A percentile compares a stretch with the other conserved stretches of the same genome.
Evolutionary conservation across 2,113 vertebrate genomes (phyloP).

Genomic region (Colius striatus): DNA sequence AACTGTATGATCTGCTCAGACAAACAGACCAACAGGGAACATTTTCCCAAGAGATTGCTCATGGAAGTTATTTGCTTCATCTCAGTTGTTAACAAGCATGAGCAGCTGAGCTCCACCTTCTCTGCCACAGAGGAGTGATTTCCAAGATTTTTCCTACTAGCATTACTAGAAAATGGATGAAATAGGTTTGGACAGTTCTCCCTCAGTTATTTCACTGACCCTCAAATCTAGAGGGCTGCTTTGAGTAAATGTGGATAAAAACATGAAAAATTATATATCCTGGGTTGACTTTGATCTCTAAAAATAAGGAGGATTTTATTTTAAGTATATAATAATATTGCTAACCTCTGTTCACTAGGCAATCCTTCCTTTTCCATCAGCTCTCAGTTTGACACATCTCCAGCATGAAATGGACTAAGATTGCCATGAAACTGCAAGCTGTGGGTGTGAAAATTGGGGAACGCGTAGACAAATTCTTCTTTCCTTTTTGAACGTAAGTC

Average conservation of each 20-base stretch:
- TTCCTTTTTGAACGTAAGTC: not conserved
- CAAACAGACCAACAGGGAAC: not conserved
- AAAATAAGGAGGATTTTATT: slow-evolving; percentile 34
- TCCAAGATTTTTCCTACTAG: slow-evolving; percentile 9
- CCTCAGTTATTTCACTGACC: not conserved
- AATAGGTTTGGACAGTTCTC: not conserved
- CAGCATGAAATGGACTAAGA: slow-evolving; percentile 55
- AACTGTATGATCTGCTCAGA: not conserved
- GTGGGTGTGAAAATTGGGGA: slow-evolving; percentile 42
- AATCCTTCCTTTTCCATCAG: slow-evolving; percentile 15
- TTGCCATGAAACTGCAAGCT: slow-evolving; percentile 47
- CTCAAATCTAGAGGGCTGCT: not conserved
- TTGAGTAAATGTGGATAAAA: slow-evolving; percentile 19
- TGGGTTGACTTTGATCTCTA: slow-evolving; percentile 46
- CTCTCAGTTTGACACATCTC: slow-evolving; percentile 23
- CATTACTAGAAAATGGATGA: not conserved
- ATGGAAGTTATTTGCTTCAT: slow-evolving; percentile 46
- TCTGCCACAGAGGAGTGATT: not conserved
- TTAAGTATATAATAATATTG: not conserved
- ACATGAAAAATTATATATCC: slow-evolving; percentile 21
- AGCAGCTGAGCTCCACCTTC: slow-evolving; percentile 41
- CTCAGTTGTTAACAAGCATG: slow-evolving; percentile 41
- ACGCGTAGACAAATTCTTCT: slow-evolving; percentile 25
- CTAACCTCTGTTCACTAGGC: slow-evolving; percentile 4
- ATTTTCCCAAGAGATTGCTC: slow-evolving; percentile 2